These are phyloP conservation scores for Papilio helenus DNA, from an alignment of 1,140 invertebrate species.

Conservation along the genomic window DNA sequence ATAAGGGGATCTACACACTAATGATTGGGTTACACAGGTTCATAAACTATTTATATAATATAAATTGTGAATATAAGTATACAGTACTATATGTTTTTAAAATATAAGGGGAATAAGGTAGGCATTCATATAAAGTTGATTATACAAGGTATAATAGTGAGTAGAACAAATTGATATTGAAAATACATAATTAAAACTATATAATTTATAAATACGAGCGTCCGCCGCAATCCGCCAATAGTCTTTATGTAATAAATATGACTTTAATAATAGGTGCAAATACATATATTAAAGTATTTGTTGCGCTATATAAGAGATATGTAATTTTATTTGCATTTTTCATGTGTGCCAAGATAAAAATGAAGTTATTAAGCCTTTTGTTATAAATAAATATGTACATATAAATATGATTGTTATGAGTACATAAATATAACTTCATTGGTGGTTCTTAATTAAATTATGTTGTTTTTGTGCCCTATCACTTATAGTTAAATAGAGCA, in stretches of 20 bases:
- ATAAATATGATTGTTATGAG: neutral
- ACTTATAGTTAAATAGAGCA: neutral
- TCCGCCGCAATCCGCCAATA: conserved; percentile 22
- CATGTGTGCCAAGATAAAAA: neutral
- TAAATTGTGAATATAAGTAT: neutral
- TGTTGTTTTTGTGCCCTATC: neutral
- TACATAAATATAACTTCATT: conserved; percentile 4
- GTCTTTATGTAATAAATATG: neutral
- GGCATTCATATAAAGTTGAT: neutral
- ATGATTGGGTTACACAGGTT: neutral
- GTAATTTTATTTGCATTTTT: neutral
- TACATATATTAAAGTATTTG: neutral
- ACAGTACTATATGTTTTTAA: neutral
- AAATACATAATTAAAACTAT: conserved; percentile 19
- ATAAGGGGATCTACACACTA: neutral
- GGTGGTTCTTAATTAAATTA: no score
- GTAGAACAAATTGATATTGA: neutral
- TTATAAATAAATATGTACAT: neutral
- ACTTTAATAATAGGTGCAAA: neutral
- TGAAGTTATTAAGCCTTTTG: no score
- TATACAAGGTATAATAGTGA: neutral
- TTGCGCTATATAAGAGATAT: neutral
- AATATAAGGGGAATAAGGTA: neutral
- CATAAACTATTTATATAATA: neutral
- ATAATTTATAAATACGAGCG: neutral